A percentile compares a stretch with the other conserved stretches of the same genome.
Evolutionary conservation across 2,888 invertebrate genomes (phyloP).

Genomic region (Agrenia bidenticulata): DNA sequence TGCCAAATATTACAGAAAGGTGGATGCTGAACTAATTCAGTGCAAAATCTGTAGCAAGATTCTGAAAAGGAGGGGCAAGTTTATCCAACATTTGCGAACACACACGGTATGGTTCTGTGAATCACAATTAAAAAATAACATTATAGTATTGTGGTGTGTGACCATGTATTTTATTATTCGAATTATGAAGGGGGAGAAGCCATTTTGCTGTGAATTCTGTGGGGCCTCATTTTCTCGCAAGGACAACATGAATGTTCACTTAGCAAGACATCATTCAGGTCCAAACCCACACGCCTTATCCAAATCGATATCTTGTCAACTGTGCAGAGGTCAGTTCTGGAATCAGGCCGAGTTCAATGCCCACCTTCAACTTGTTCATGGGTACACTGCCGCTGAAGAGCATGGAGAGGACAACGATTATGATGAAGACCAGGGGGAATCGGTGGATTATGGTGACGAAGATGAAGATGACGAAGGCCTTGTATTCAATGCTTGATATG

Average conservation of each 20-base stretch:
- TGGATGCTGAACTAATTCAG: slow-evolving; percentile 7
- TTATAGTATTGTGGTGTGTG: too few species aligned
- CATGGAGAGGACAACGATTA: neutral
- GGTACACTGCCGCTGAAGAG: neutral
- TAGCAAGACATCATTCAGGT: slow-evolving; percentile 1
- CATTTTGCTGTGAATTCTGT: slow-evolving; percentile 10
- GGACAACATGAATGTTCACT: slow-evolving; percentile 14
- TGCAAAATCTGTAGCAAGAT: slow-evolving; percentile 13
- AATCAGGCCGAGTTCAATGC: neutral
- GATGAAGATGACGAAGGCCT: too few species aligned
- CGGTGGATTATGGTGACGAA: neutral
- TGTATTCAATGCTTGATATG: too few species aligned
- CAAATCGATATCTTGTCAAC: slow-evolving; percentile 2
- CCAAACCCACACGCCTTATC: neutral
- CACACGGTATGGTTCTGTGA: slow-evolving; percentile 2
- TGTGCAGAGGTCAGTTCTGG: neutral
- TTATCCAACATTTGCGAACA: slow-evolving; percentile 1
- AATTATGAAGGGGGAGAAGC: slow-evolving; percentile 10
- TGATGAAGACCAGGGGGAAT: neutral
- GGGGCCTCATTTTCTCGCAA: slow-evolving; percentile 12
- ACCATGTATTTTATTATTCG: too few species aligned
- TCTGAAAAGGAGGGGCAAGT: neutral
- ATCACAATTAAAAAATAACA: too few species aligned
- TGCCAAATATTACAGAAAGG: slow-evolving; percentile 12
- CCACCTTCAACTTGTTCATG: slow-evolving; percentile 5